Conservation (phyloP, 2,113 vertebrate genomes). For the Lepisosteus oculatus region DNA sequence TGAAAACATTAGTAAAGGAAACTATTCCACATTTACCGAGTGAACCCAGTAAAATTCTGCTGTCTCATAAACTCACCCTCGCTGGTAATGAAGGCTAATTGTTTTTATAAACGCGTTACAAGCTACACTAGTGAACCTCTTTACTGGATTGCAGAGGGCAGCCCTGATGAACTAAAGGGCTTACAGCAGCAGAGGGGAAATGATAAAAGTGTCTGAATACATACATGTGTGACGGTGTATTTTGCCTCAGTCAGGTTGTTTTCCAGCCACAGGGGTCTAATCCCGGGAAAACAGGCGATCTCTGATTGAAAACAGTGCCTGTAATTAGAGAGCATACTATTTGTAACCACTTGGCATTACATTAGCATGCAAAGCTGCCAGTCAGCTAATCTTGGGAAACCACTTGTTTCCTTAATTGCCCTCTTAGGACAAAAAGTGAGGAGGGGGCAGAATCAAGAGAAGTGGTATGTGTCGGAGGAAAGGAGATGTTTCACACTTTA, state of each 20-base stretch:
- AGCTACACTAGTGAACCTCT: constrained; percentile 48
- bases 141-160: constrained; percentile 56
- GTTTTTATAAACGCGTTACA: constrained; percentile 53
- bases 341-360: constrained; percentile 77
- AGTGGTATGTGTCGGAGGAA: constrained; percentile 65
- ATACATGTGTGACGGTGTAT: constrained; percentile 52
- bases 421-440: constrained; percentile 85
- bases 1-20: too few relatives aligned
- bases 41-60: too few relatives aligned
- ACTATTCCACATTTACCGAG: too few relatives aligned
- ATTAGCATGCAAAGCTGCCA: constrained; percentile 85
- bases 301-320: constrained; percentile 75
- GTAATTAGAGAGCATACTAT: constrained; percentile 77
- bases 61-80: constrained; percentile 55
- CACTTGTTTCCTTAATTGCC: constrained; percentile 86
- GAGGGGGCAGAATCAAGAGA: constrained; percentile 59
- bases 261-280: constrained; percentile 62
- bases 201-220: constrained; percentile 43
- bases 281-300: constrained; percentile 75
- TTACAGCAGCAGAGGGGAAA: constrained; percentile 32
- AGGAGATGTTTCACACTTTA: constrained; percentile 59
- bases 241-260: constrained; percentile 55
- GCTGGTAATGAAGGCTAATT: constrained; percentile 66
- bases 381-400: constrained; percentile 80
- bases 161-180: constrained; percentile 41